phyloP scores from a whole-genome alignment of 35 echinoderm and acorn worm species.

The Heliocidaris erythrogramma region DNA sequence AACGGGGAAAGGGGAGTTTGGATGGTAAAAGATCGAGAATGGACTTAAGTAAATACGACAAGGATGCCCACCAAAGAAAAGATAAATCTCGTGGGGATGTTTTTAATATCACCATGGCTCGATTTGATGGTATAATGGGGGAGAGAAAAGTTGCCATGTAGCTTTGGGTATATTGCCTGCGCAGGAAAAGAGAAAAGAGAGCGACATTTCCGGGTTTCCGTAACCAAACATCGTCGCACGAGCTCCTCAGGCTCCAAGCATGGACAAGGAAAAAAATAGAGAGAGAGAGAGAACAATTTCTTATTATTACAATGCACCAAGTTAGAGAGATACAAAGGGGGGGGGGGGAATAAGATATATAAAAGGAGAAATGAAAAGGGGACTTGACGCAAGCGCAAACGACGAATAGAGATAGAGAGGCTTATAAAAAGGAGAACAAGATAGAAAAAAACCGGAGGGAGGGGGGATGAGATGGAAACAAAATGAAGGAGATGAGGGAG shows the following conservation, averaged over 20 bases:
- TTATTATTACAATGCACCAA: not conserved
- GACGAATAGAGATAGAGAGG: not conserved
- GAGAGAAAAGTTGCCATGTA: constrained; percentile 7
- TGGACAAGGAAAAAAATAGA: not conserved
- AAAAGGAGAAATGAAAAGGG: too few species aligned
- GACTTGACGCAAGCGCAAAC: not conserved
- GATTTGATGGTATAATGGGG: constrained; percentile 7
- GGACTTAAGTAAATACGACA: constrained; percentile 23
- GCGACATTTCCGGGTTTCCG: constrained; percentile 45
- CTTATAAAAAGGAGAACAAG: too few species aligned
- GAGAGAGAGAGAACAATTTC: not conserved
- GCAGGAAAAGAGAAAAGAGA: constrained; percentile 23
- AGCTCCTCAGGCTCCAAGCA: not conserved
- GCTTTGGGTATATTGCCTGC: not conserved
- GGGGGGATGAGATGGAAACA: not conserved
- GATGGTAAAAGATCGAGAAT: not conserved
- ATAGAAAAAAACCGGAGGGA: not conserved
- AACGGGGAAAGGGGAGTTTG: not conserved
- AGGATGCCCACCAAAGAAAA: constrained; percentile 7
- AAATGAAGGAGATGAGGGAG: too few species aligned
- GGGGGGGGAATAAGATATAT: too few species aligned
- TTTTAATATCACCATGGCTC: constrained; percentile 37
- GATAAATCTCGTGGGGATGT: constrained; percentile 32
- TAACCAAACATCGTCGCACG: constrained; percentile 24
- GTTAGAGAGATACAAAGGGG: not conserved